Percentiles rank a stretch among this genome's conserved stretches.
Evolutionary conservation across 1,140 invertebrate species (phyloP).

Genomic region (Aricia agestis): DNA sequence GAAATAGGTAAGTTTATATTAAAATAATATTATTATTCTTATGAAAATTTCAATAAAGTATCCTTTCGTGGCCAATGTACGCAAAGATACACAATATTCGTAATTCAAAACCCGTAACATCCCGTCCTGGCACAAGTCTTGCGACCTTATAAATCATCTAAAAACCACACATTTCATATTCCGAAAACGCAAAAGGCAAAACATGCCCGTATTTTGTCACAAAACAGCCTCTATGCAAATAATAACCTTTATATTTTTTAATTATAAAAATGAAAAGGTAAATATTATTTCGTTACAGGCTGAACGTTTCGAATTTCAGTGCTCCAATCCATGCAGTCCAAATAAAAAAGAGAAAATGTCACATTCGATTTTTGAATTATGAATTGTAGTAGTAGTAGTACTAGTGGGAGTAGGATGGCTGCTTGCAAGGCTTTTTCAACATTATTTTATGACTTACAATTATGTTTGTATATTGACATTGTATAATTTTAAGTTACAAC

Average conservation of each 20-base stretch:
- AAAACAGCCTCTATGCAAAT: too few species aligned
- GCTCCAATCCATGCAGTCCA: background rate
- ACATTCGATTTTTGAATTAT: background rate
- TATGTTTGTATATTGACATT: too few species aligned
- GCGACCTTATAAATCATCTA: background rate
- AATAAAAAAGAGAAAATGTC: background rate
- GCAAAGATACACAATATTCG: background rate
- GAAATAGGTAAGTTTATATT: too few species aligned
- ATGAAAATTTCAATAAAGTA: background rate
- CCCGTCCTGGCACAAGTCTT: background rate
- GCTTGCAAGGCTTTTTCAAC: too few species aligned
- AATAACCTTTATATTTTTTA: background rate
- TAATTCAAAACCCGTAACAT: background rate
- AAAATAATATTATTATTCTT: too few species aligned
- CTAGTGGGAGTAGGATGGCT: too few species aligned
- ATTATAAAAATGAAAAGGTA: background rate
- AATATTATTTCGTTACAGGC: too few species aligned
- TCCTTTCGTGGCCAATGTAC: background rate
- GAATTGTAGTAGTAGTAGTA: too few species aligned
- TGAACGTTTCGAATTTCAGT: background rate
- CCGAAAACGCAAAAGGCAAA: background rate
- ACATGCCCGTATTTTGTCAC: background rate
- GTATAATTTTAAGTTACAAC: too few species aligned
- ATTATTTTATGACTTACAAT: too few species aligned
- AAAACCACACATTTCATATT: background rate